These are phyloP conservation scores for Ephialtes manifestator DNA, from an alignment of 2,888 invertebrate genomes.

Conservation along the genomic window DNA sequence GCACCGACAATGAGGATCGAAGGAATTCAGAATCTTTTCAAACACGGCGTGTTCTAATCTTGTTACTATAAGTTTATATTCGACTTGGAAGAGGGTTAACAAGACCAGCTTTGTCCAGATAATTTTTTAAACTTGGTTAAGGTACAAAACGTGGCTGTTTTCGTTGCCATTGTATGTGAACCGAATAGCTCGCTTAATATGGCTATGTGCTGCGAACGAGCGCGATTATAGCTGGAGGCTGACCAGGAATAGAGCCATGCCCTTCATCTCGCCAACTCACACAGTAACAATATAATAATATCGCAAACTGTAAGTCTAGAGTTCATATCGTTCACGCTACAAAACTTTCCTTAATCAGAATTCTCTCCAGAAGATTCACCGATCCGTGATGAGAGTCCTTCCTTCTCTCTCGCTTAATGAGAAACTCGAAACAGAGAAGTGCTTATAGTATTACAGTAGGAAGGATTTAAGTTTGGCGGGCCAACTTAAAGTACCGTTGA, in stretches of 20 bases:
- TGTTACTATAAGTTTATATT: not conserved
- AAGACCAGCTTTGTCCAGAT: no score
- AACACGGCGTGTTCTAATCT: not conserved
- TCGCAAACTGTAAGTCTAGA: constrained; percentile 54
- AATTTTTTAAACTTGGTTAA: not conserved
- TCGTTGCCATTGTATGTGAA: not conserved
- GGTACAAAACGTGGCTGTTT: not conserved
- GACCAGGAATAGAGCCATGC: constrained; percentile 37
- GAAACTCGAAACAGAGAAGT: constrained; percentile 63
- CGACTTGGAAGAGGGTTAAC: not conserved
- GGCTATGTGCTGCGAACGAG: constrained; percentile 30
- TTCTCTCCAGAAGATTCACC: constrained; percentile 67
- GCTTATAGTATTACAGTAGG: constrained; percentile 28
- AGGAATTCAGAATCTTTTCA: constrained; percentile 20
- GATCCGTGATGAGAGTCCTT: constrained; percentile 67
- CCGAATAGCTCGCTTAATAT: not conserved
- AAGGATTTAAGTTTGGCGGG: constrained; percentile 23
- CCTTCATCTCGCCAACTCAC: constrained; percentile 60
- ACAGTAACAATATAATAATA: constrained; percentile 67
- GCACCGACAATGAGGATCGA: not conserved
- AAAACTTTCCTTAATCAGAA: constrained; percentile 71
- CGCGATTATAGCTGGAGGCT: constrained; percentile 55
- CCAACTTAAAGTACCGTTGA: constrained; percentile 1
- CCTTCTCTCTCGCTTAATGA: constrained; percentile 61
- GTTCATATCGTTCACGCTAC: constrained; percentile 68